Evolutionary conservation across 2,797 vertebrate genomes (phyloP).

Genomic region (Odontamblyopus rebecca): DNA sequence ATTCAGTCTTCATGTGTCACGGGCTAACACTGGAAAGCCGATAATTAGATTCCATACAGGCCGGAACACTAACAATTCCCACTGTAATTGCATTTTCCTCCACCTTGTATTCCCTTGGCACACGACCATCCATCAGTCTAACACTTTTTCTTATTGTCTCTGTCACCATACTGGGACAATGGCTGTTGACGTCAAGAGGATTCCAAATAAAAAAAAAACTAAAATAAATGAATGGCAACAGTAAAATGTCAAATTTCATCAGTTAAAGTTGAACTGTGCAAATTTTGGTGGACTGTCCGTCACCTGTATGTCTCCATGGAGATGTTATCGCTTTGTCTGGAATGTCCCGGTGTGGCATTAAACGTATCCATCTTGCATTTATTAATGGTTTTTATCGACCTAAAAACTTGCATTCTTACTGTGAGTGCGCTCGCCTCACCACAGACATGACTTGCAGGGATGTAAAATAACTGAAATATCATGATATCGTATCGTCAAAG

Average conservation of each 20-base stretch:
- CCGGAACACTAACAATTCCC: conserved; percentile 60
- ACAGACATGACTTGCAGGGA: too few species aligned
- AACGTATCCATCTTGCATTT: too few species aligned
- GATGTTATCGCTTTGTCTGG: too few species aligned
- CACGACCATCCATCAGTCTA: conserved; percentile 32
- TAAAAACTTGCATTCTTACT: too few species aligned
- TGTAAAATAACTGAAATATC: too few species aligned
- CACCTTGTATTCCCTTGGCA: conserved; percentile 36
- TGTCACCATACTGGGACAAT: conserved; percentile 13
- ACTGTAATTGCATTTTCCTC: conserved; percentile 61
- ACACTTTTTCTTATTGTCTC: conserved; percentile 35
- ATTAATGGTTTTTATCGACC: too few species aligned
- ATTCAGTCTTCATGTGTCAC: conserved; percentile 37
- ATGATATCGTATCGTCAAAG: too few species aligned
- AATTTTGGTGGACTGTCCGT: too few species aligned
- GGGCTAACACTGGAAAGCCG: conserved; percentile 60
- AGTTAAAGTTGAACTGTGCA: background rate
- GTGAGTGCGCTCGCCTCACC: too few species aligned
- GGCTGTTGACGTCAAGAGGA: conserved; percentile 8
- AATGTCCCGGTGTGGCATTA: too few species aligned
- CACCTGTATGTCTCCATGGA: too few species aligned
- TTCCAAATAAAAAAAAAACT: background rate
- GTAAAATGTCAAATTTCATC: conserved; percentile 16
- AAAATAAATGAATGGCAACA: conserved; percentile 3
- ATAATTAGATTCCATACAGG: conserved; percentile 69